These are phyloP conservation scores for Drosophila pseudotalamancana DNA, from an alignment of 2,888 invertebrate species.

Conservation along the genomic window DNA sequence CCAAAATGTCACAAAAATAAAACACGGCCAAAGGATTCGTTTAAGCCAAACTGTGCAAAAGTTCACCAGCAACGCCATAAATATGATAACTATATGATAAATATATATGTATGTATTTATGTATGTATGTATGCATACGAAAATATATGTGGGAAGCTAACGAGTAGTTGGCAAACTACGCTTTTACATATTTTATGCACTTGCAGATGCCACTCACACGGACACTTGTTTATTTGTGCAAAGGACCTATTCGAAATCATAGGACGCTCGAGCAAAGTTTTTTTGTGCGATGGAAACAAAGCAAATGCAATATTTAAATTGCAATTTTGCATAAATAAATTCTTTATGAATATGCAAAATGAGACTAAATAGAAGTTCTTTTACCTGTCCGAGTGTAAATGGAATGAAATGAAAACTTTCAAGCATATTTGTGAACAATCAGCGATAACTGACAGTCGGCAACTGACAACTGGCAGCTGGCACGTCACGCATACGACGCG, in stretches of 20 bases:
- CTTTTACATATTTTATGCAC: constrained; percentile 25
- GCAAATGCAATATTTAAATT: constrained; percentile 11
- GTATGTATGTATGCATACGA: background rate
- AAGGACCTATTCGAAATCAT: background rate
- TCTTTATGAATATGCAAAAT: background rate
- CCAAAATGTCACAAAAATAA: constrained; percentile 65
- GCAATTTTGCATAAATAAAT: constrained; percentile 2
- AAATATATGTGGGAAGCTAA: background rate
- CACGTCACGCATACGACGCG: constrained; percentile 10
- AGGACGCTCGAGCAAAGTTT: background rate
- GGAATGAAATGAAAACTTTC: background rate
- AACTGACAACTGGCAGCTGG: background rate
- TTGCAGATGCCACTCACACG: constrained; percentile 31
- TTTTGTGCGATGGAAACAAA: background rate
- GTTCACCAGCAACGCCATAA: constrained; percentile 48
- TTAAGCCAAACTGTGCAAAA: background rate
- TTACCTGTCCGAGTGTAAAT: background rate
- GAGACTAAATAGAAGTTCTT: background rate
- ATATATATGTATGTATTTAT: background rate
- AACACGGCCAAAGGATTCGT: constrained; percentile 31
- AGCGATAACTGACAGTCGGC: background rate
- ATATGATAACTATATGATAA: constrained; percentile 6
- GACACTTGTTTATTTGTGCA: constrained; percentile 6
- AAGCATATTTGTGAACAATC: constrained; percentile 1
- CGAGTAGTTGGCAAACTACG: constrained; percentile 14